phyloP scores from a whole-genome alignment of 2,888 invertebrate genomes.

The Pterostichus niger region DNA sequence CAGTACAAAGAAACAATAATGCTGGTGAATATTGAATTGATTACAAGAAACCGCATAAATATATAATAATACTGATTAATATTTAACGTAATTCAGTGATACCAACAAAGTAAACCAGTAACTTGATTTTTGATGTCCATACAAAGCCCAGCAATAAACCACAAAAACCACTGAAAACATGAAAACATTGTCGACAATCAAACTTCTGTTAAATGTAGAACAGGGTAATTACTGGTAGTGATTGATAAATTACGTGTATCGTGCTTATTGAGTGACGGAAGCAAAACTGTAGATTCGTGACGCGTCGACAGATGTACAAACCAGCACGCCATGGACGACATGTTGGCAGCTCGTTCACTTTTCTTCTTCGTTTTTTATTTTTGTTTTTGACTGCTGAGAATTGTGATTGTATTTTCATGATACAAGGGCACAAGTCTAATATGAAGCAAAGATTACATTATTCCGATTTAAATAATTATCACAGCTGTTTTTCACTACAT shows the following conservation, averaged over 20 bases:
- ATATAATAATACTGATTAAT: background rate
- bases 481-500: too few species aligned
- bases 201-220: constrained; percentile 37
- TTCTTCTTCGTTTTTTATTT: background rate
- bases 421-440: too few species aligned
- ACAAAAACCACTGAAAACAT: constrained; percentile 22
- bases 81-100: too few species aligned
- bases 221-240: constrained; percentile 44
- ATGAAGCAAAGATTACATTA: too few species aligned
- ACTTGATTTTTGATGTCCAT: background rate
- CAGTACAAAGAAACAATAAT: too few species aligned
- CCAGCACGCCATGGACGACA: background rate
- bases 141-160: background rate
- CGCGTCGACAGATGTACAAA: constrained; percentile 37
- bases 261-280: constrained; percentile 38
- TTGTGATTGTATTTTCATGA: background rate
- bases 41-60: too few species aligned
- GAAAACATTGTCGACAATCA: background rate
- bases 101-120: background rate
- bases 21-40: too few species aligned
- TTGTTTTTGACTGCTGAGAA: background rate
- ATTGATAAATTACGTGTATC: constrained; percentile 49
- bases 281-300: constrained; percentile 29
- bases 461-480: too few species aligned
- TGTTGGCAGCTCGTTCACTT: constrained; percentile 8